Conservation (phyloP, 2,113 vertebrate genomes). For the Alexandromys fortis region DNA sequence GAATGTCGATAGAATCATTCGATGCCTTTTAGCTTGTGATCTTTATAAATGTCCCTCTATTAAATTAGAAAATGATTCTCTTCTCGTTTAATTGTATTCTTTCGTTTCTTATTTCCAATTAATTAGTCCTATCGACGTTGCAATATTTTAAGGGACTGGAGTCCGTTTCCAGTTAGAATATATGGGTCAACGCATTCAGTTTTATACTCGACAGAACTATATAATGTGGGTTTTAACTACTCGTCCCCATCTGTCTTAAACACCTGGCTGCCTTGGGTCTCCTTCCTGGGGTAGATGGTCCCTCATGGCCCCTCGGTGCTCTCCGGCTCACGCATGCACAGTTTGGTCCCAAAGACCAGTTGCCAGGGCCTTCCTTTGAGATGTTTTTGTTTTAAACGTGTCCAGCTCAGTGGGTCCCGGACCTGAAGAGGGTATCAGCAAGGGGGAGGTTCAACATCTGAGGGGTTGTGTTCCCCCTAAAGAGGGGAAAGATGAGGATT, state of each 20-base stretch:
- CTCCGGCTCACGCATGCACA: no score
- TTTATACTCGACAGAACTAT: conserved; percentile 83
- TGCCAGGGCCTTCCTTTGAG: neutral
- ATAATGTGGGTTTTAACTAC: conserved; percentile 87
- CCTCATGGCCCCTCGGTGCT: neutral
- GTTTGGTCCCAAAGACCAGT: neutral
- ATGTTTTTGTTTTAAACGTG: neutral
- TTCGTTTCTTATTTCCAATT: conserved; percentile 91
- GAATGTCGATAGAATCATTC: conserved; percentile 88
- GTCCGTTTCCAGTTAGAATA: conserved; percentile 89
- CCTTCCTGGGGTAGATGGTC: neutral
- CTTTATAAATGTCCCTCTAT: conserved; percentile 91
- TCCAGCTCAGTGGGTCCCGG: neutral
- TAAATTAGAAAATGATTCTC: conserved; percentile 94
- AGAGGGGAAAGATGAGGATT: no score
- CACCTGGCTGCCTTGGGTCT: neutral
- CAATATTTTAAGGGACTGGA: conserved; percentile 90
- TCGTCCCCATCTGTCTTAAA: conserved; percentile 84
- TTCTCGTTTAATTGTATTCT: conserved; percentile 92
- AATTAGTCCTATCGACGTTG: conserved; percentile 91
- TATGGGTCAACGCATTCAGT: conserved; percentile 85
- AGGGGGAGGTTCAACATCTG: neutral
- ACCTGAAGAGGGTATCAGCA: neutral
- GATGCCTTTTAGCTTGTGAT: conserved; percentile 90
- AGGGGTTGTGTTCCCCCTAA: neutral